phyloP scores from a whole-genome alignment of 2,113 vertebrate genomes.

The Grus americana region DNA sequence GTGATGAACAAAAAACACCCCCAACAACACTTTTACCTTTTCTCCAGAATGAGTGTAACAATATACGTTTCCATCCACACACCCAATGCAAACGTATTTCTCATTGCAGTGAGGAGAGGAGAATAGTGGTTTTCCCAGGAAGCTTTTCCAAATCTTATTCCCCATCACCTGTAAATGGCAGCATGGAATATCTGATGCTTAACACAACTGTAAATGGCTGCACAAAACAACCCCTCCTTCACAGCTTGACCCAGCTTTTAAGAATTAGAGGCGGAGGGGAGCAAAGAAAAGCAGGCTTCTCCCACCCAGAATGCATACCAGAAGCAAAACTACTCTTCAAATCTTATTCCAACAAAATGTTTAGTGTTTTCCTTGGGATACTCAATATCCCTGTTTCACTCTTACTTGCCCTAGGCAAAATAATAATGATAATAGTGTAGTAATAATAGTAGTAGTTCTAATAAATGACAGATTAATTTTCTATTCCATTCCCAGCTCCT shows the following conservation, averaged over 20 bases:
- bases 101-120: constrained; percentile 85
- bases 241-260: neutral
- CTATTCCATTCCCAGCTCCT: neutral
- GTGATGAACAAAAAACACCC: neutral
- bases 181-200: neutral
- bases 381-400: neutral
- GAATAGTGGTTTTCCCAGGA: constrained; percentile 86
- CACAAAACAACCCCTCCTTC: neutral
- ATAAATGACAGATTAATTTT: neutral
- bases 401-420: neutral
- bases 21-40: constrained; percentile 72
- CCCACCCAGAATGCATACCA: neutral
- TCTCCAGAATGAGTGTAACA: constrained; percentile 83
- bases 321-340: neutral
- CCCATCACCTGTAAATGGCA: constrained; percentile 77
- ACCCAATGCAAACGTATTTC: constrained; percentile 80
- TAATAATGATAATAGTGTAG: neutral
- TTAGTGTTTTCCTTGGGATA: neutral
- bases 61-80: constrained; percentile 87
- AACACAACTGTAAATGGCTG: neutral
- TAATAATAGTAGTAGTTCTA: neutral
- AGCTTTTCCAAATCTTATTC: constrained; percentile 79
- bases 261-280: neutral
- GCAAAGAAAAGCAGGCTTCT: neutral
- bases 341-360: neutral